Conservation (phyloP, 2,888 invertebrate species). For the Stenodera caucasica region DNA sequence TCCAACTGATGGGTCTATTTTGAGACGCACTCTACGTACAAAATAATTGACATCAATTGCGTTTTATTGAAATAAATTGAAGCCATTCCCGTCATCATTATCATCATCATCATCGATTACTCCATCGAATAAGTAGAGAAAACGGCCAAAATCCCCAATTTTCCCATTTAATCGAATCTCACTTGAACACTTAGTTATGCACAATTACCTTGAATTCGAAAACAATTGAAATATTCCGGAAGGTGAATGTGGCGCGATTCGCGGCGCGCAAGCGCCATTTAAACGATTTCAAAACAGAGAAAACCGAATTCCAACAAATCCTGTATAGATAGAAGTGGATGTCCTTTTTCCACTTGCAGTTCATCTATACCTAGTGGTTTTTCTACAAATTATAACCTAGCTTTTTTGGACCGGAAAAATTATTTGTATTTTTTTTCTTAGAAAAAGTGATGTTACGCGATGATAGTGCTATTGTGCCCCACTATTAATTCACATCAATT, state of each 20-base stretch:
- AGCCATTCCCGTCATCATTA: background rate
- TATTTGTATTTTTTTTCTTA: background rate
- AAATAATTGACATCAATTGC: background rate
- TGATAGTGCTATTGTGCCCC: background rate
- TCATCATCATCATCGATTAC: background rate
- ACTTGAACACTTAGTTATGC: background rate
- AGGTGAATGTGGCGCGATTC: background rate
- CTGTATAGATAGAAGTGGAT: no score
- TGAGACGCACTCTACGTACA: background rate
- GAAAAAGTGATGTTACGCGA: background rate
- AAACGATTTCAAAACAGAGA: slow-evolving; percentile 21
- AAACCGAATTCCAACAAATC: background rate
- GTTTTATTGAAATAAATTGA: background rate
- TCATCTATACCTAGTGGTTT: slow-evolving; percentile 20
- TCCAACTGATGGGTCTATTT: no score
- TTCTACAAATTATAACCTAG: slow-evolving; percentile 23
- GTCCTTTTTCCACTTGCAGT: slow-evolving; percentile 12
- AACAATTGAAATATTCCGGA: slow-evolving; percentile 1
- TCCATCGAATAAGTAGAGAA: no score
- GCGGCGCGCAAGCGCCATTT: slow-evolving; percentile 23
- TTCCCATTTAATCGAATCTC: background rate
- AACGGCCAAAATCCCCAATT: background rate
- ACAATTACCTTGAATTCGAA: background rate
- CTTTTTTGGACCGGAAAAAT: background rate
- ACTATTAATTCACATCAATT: background rate